These are phyloP conservation scores for Hystrix brachyura DNA, from an alignment of 2,113 vertebrate genomes.

Conservation along the genomic window DNA sequence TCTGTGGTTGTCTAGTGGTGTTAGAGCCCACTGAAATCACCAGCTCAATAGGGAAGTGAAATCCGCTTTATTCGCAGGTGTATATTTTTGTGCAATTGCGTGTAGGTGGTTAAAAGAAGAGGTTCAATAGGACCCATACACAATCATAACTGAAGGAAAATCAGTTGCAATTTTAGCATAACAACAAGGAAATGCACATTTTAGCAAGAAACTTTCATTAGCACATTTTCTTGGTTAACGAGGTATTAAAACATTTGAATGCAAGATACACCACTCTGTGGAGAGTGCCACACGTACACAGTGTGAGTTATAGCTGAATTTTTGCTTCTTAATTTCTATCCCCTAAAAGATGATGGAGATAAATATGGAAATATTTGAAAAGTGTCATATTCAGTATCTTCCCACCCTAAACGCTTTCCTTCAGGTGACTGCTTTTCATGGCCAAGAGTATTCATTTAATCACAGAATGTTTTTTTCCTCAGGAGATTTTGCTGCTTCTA, in stretches of 20 bases:
- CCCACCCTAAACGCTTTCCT: conserved; percentile 5
- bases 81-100: not conserved
- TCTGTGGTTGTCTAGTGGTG: not conserved
- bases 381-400: conserved; percentile 52
- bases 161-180: conserved; percentile 47
- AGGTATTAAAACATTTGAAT: conserved; percentile 61
- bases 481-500: conserved; percentile 15
- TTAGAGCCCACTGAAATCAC: not conserved
- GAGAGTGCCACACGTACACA: not conserved
- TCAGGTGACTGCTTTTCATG: not conserved
- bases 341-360: conserved; percentile 55
- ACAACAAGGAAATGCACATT: conserved; percentile 67
- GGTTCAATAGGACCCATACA: not conserved
- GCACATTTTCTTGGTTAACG: conserved; percentile 17
- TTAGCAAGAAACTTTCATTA: conserved; percentile 56
- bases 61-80: conserved; percentile 22
- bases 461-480: conserved; percentile 47
- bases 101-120: conserved; percentile 16
- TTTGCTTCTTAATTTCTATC: conserved; percentile 32
- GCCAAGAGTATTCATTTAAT: conserved; percentile 59
- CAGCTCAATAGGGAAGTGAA: not conserved
- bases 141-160: conserved; percentile 43
- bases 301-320: conserved; percentile 16
- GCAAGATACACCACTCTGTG: not conserved
- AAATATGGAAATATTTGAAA: conserved; percentile 60